Conservation (phyloP, 2,797 vertebrate genomes). For the Taenioides sp. region DNA sequence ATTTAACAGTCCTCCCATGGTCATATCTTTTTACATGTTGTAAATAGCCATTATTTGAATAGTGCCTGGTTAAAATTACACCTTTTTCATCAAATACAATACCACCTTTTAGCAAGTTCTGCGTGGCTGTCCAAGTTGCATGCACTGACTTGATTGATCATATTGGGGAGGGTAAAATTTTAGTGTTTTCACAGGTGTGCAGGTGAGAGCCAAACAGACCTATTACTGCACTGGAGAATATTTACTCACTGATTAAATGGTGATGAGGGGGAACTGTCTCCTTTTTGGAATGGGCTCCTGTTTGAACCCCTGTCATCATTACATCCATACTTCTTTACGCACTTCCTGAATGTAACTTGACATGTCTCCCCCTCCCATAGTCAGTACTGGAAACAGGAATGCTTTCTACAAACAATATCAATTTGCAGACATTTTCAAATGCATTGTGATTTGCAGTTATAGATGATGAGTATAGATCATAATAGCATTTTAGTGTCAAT, state of each 20-base stretch:
- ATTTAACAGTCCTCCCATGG: neutral
- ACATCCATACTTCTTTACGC: slow-evolving; percentile 2
- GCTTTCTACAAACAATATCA: neutral
- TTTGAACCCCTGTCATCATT: slow-evolving; percentile 32
- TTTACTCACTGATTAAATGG: slow-evolving; percentile 62
- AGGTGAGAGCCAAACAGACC: slow-evolving; percentile 38
- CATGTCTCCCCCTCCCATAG: neutral
- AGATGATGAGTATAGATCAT: neutral
- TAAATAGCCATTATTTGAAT: neutral
- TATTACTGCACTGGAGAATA: slow-evolving; percentile 46
- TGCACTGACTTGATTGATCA: slow-evolving; percentile 20
- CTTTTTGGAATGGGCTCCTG: slow-evolving; percentile 52
- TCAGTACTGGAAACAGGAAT: neutral
- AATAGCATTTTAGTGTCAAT: neutral
- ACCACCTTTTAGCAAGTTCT: slow-evolving; percentile 7
- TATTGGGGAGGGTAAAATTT: slow-evolving; percentile 10
- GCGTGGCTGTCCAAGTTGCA: neutral
- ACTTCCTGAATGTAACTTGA: neutral
- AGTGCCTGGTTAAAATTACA: neutral
- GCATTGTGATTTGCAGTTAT: neutral
- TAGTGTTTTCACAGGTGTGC: slow-evolving; percentile 66
- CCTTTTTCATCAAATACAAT: neutral
- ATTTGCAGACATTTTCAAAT: neutral
- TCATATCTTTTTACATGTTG: neutral
- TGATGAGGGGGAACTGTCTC: slow-evolving; percentile 61